Evolutionary conservation across 2,888 invertebrate genomes (phyloP).

Genomic region (Zele albiditarsus): DNA sequence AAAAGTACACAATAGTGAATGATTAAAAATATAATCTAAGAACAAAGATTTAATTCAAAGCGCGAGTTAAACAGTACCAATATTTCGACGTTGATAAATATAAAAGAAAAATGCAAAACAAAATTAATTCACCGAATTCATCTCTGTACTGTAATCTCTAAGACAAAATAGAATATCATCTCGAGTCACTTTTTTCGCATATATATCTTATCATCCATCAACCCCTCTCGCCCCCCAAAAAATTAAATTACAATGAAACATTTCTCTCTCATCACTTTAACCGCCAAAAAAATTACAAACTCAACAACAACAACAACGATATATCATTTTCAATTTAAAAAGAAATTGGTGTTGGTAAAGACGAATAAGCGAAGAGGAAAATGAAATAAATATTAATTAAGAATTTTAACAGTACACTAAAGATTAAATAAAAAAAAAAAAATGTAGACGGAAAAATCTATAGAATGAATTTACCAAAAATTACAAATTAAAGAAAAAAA

Average conservation of each 20-base stretch:
- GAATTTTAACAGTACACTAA: not conserved
- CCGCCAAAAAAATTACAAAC: not conserved
- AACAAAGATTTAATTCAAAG: not conserved
- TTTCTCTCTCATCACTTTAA: constrained; percentile 59
- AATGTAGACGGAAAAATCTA: not conserved
- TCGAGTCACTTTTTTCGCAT: not conserved
- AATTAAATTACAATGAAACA: constrained; percentile 48
- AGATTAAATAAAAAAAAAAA: constrained; percentile 24
- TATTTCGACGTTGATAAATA: not conserved
- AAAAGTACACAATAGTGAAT: not conserved
- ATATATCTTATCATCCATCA: not conserved
- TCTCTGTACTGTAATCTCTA: not conserved
- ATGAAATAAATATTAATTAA: constrained; percentile 16
- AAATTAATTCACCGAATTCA: not conserved
- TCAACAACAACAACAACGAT: not conserved
- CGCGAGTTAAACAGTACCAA: not conserved
- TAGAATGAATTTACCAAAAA: not conserved
- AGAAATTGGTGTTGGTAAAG: not conserved
- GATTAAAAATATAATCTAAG: not conserved
- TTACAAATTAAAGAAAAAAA: constrained; percentile 9
- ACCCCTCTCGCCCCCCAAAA: not conserved
- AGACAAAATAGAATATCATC: not conserved
- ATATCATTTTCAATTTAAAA: not conserved
- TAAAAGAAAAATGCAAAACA: not conserved
- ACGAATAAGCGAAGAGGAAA: constrained; percentile 1